Conservation (phyloP, 2,888 invertebrate genomes). For the Colletes collaris region DNA sequence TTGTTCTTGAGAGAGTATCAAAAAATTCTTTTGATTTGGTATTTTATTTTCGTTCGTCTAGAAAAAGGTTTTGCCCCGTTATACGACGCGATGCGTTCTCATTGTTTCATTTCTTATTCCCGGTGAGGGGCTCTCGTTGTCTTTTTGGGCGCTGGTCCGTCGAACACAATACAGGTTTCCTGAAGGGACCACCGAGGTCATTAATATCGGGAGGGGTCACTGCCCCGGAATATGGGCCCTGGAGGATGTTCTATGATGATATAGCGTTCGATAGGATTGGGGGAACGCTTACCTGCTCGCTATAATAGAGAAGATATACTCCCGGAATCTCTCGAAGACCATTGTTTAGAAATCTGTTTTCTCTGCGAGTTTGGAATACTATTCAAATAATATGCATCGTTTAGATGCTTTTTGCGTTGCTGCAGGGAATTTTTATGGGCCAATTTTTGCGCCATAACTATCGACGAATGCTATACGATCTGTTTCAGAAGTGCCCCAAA, state of each 20-base stretch:
- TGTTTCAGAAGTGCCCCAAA: too few relatives aligned
- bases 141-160: constrained; percentile 23
- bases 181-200: constrained; percentile 31
- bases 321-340: background rate
- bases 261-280: constrained; percentile 19
- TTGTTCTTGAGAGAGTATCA: too few relatives aligned
- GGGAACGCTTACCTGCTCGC: constrained; percentile 26
- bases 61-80: constrained; percentile 4
- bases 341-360: constrained; percentile 8
- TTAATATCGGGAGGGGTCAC: constrained; percentile 39
- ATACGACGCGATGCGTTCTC: background rate
- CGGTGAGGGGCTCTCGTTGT: background rate
- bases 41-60: too few relatives aligned
- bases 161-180: constrained; percentile 23
- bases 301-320: background rate
- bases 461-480: too few relatives aligned
- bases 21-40: too few relatives aligned
- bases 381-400: too few relatives aligned
- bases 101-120: constrained; percentile 11
- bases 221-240: constrained; percentile 15
- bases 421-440: too few relatives aligned
- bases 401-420: background rate
- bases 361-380: background rate
- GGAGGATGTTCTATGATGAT: constrained; percentile 4
- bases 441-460: too few relatives aligned